phyloP scores from a whole-genome alignment of 2,113 vertebrate genomes.

The Butorides virescens region DNA sequence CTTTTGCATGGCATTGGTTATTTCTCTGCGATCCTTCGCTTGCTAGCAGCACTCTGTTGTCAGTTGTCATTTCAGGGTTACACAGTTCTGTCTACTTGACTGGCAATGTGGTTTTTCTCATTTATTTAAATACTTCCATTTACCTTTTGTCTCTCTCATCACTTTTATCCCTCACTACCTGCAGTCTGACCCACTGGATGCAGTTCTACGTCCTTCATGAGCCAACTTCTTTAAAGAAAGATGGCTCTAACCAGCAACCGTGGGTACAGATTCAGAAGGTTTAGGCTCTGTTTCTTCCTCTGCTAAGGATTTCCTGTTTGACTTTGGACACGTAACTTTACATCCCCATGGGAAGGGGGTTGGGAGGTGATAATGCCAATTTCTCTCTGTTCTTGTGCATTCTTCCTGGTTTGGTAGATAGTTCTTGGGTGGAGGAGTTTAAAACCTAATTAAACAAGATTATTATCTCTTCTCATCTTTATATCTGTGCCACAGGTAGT shows the following conservation, averaged over 20 bases:
- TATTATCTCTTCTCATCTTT: neutral
- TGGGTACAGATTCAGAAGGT: neutral
- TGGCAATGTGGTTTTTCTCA: neutral
- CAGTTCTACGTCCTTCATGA: neutral
- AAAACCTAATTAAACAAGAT: neutral
- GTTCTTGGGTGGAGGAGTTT: neutral
- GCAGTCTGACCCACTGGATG: neutral
- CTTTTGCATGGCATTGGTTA: neutral
- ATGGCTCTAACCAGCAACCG: neutral
- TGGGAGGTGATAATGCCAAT: neutral
- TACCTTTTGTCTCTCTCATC: neutral
- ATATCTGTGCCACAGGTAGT: neutral
- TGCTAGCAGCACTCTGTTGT: neutral
- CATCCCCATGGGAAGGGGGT: fast-evolving
- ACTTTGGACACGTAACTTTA: neutral
- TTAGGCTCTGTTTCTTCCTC: neutral
- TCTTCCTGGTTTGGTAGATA: neutral
- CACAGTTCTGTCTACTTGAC: neutral
- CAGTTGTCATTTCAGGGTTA: neutral
- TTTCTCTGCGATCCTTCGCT: neutral
- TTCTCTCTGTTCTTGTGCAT: neutral
- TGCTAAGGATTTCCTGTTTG: neutral
- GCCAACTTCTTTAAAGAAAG: neutral
- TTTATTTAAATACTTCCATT: constrained; percentile 10
- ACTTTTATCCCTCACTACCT: neutral